Evolutionary conservation across 2,888 invertebrate genomes (phyloP).

Genomic region (Macrophya annulata): DNA sequence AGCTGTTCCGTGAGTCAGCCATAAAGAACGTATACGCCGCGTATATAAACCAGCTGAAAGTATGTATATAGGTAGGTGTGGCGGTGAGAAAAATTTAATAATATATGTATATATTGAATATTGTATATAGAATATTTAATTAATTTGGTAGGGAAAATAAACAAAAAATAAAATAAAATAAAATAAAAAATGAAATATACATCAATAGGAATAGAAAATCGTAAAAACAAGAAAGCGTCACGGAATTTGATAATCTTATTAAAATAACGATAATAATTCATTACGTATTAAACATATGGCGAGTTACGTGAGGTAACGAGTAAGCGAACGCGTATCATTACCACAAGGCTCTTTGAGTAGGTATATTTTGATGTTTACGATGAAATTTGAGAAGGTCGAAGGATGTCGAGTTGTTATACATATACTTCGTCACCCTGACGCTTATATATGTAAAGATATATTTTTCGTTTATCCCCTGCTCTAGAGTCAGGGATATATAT

Average conservation of each 20-base stretch:
- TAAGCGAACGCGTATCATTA: not conserved
- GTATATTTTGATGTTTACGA: slow-evolving; percentile 40
- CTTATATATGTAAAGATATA: not conserved
- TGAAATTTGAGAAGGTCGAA: slow-evolving; percentile 41
- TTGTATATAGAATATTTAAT: not conserved
- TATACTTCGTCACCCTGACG: slow-evolving; percentile 22
- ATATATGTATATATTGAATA: not conserved
- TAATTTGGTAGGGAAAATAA: not conserved
- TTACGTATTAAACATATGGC: not conserved
- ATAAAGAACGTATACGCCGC: not conserved
- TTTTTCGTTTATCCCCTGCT: not conserved
- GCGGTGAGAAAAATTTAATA: not conserved
- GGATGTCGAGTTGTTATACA: slow-evolving; percentile 1
- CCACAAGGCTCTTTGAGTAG: not conserved
- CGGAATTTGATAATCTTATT: not conserved
- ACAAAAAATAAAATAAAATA: not conserved
- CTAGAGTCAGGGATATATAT: too few relatives aligned
- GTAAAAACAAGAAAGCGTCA: not conserved
- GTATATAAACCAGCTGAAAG: slow-evolving; percentile 9
- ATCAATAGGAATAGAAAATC: not conserved
- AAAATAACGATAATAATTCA: slow-evolving; percentile 6
- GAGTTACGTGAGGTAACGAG: slow-evolving; percentile 33
- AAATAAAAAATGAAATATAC: not conserved
- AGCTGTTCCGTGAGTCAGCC: slow-evolving; percentile 28
- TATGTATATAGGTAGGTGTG: not conserved